Percentiles rank a stretch among this genome's conserved stretches.
Conservation (phyloP, 2,797 vertebrate species). For the Eulemur rubriventer region DNA sequence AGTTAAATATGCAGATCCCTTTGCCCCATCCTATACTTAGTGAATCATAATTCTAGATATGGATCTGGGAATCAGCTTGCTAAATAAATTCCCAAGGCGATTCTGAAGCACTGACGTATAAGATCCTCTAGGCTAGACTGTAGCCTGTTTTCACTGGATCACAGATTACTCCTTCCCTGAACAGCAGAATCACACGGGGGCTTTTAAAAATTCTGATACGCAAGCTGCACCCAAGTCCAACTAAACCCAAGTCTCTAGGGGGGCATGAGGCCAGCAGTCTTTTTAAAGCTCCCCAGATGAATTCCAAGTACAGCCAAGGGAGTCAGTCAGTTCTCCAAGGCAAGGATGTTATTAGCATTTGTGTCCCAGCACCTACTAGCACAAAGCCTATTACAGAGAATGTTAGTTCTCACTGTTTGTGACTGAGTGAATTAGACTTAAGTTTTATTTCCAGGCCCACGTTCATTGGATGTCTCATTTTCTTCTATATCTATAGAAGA, state of each 20-base stretch:
- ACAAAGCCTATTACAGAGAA: not conserved
- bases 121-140: not conserved
- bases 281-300: not conserved
- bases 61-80: not conserved
- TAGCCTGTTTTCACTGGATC: not conserved
- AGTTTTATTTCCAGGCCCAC: not conserved
- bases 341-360: not conserved
- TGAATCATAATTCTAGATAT: not conserved
- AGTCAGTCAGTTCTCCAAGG: not conserved
- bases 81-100: not conserved
- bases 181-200: not conserved
- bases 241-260: not conserved
- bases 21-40: not conserved
- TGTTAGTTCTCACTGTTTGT: not conserved
- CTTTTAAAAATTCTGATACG: not conserved
- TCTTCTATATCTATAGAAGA: too few species aligned
- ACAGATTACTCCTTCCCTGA: not conserved
- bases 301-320: not conserved
- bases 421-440: not conserved
- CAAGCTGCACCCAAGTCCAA: not conserved
- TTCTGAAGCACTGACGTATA: not conserved
- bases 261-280: not conserved
- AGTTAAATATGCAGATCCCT: not conserved
- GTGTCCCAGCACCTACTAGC: not conserved
- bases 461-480: not conserved